Percentiles rank a stretch among this genome's conserved stretches.
These are phyloP conservation scores for Macrophya alboannulata DNA, from an alignment of 2,888 invertebrate species.

Conservation along the genomic window DNA sequence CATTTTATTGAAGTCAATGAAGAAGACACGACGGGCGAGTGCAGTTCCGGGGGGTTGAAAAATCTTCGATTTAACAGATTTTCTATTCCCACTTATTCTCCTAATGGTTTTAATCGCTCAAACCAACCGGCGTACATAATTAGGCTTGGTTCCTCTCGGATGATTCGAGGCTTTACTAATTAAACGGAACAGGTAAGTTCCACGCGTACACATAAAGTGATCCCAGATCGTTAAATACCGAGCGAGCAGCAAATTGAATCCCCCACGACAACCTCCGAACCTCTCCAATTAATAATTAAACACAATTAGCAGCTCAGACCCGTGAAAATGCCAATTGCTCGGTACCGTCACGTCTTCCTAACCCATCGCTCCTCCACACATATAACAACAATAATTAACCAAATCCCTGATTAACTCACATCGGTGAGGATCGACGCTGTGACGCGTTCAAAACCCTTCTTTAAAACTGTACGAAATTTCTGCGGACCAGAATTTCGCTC, in stretches of 20 bases:
- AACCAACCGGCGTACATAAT: neutral
- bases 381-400: conserved; percentile 1
- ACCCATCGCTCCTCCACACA: neutral
- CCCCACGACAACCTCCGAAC: neutral
- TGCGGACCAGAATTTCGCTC: neutral
- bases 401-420: neutral
- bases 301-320: conserved; percentile 30
- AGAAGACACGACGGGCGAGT: neutral
- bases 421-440: neutral
- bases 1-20: conserved; percentile 37
- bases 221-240: neutral
- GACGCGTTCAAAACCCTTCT: neutral
- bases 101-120: neutral
- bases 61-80: conserved; percentile 23
- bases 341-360: conserved; percentile 17
- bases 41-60: neutral
- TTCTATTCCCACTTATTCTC: conserved; percentile 21
- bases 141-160: conserved; percentile 26
- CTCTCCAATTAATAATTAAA: conserved; percentile 41
- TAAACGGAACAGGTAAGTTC: conserved; percentile 26
- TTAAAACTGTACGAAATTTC: neutral
- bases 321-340: conserved; percentile 22
- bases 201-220: neutral
- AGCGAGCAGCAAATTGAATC: neutral
- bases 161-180: conserved; percentile 49